Conservation (phyloP, 2,797 vertebrate species). For the Tragopan temminckii region DNA sequence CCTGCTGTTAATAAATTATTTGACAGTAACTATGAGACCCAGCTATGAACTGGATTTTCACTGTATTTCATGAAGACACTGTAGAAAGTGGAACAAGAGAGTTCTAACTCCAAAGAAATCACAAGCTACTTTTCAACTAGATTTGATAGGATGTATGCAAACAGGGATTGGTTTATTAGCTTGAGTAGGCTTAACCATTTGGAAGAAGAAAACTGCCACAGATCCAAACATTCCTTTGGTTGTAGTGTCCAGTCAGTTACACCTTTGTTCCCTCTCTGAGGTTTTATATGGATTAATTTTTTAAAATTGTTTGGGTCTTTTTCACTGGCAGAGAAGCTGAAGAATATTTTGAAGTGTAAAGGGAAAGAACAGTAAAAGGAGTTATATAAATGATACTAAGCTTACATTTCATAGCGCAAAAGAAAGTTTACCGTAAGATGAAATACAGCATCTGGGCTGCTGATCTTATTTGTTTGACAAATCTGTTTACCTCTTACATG, state of each 20-base stretch:
- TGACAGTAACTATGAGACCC: neutral
- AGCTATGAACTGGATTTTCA: neutral
- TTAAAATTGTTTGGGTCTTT: neutral
- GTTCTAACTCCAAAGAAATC: neutral
- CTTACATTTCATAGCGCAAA: neutral
- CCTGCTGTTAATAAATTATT: neutral
- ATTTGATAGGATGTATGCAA: neutral
- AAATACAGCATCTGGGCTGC: conserved; percentile 18
- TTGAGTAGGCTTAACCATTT: neutral
- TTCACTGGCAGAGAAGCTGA: neutral
- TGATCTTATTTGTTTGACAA: conserved; percentile 49
- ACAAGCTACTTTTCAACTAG: neutral
- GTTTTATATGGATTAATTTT: neutral
- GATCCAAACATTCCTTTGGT: neutral
- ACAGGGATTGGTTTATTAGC: neutral
- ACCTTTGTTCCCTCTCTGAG: neutral
- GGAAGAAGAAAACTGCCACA: neutral
- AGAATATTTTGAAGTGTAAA: neutral
- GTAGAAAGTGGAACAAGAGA: neutral
- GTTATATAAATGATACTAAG: neutral
- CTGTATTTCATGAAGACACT: neutral
- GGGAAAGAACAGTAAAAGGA: neutral
- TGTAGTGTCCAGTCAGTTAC: neutral
- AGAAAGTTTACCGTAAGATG: neutral
- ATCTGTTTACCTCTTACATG: conserved; percentile 33